Base-by-base conservation (phyloP, 2,888 invertebrate genomes). In the Drosophila barbarae region DNA sequence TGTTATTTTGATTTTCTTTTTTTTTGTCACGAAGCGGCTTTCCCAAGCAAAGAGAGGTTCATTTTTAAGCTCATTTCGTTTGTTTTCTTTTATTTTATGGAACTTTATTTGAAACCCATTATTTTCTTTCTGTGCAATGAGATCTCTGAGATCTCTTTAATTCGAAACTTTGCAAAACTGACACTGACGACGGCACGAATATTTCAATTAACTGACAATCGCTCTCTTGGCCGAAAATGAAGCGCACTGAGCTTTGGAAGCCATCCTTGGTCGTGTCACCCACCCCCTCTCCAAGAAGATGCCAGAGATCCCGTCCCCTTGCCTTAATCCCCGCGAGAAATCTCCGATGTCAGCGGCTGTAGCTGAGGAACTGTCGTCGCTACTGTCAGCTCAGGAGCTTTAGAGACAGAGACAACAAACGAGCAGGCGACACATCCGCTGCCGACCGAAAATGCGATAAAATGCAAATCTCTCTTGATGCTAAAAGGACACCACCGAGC, bases 401-500 rank as follows among this genome's bases (percentile, higher is more conserved):
- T 72, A 77, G 66, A 61, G 69, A 74, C 46, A 47, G 68, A 73
- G 72, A 71, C 71, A 64, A 66, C 66, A 49, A 57, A 57, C 75
- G 69, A 58, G 60, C 56, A 55, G 61, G 69, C 57, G 53, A 57
- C 67, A 57, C 61, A 42, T 82, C 80, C 80, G 82, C 68, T 77
- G 76, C 71, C 54, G 70, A 72, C 68, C 71, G 69, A 76, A 77
- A 77, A 76, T 86, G 81, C 81, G 84, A 77, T 76, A 83, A 84
- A 85, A 84, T 84, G 86, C 85, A 84, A 86, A 86, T 86, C 79
- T 84, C 72, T 72, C 70, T 74, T 73, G 83, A 79, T 77, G 81
- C 83, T 84, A 79, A 84, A 80, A 80, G 84, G 82, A 80, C 84
- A 84, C 81, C 71, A 77, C 54, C 55, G 35, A 65, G 57, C 57